phyloP scores from a whole-genome alignment of 2,113 vertebrate species.

The Prietella phreatophila region DNA sequence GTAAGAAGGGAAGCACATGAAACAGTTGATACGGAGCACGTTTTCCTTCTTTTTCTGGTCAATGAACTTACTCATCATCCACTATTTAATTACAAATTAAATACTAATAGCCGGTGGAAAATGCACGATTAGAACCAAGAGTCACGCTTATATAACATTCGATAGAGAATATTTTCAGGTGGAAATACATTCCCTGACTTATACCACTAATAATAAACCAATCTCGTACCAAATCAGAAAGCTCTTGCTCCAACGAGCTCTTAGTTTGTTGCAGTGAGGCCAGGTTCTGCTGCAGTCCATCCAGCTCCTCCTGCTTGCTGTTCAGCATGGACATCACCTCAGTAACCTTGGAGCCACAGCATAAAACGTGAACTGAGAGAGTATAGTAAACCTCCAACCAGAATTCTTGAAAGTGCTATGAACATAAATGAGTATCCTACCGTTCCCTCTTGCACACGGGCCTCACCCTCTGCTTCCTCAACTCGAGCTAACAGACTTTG shows the following conservation, averaged over 20 bases:
- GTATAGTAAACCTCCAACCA: neutral
- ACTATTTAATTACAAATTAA: neutral
- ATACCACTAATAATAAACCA: neutral
- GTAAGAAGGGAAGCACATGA: no score
- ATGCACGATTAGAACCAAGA: neutral
- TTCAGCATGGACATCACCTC: slow-evolving; percentile 80
- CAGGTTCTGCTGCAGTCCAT: slow-evolving; percentile 78
- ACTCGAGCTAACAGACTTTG: slow-evolving; percentile 77
- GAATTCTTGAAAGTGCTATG: neutral
- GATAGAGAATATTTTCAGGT: neutral
- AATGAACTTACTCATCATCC: neutral
- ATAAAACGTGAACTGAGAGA: neutral
- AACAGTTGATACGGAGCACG: no score
- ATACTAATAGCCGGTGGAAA: neutral
- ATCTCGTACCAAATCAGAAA: slow-evolving; percentile 81
- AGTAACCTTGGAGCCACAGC: slow-evolving; percentile 72
- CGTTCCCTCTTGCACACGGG: slow-evolving; percentile 77
- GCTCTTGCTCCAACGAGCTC: slow-evolving; percentile 79
- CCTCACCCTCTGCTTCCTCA: slow-evolving; percentile 76
- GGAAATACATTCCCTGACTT: neutral
- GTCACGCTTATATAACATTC: neutral
- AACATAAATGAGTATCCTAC: slow-evolving; percentile 69
- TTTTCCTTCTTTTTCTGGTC: neutral
- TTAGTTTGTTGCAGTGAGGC: slow-evolving; percentile 77
- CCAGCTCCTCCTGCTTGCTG: slow-evolving; percentile 76